Evolutionary conservation across 2,113 vertebrate genomes (phyloP).

Genomic region (Alligator sinensis): DNA sequence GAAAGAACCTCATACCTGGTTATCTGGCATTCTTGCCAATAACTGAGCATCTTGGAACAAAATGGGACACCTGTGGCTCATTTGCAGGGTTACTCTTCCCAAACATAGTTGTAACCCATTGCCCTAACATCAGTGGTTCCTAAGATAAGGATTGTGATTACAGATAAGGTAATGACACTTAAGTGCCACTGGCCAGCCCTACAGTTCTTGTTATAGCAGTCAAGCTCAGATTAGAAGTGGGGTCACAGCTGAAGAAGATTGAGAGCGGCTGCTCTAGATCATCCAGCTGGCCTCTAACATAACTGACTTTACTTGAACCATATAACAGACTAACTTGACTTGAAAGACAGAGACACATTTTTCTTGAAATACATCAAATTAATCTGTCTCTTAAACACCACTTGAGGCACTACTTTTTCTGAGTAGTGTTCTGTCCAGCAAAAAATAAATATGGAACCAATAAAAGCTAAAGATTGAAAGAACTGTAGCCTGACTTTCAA

Average conservation of each 20-base stretch:
- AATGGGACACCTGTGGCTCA: background rate
- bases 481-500: background rate
- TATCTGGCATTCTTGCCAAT: background rate
- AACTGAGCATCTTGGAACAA: background rate
- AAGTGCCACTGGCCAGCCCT: too few species aligned
- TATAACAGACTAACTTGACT: background rate
- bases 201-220: too few species aligned
- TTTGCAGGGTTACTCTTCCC: background rate
- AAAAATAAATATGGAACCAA: fast-evolving
- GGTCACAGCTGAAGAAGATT: too few species aligned
- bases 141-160: too few species aligned
- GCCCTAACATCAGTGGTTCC: fast-evolving
- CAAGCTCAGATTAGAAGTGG: too few species aligned
- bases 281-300: fast-evolving
- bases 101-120: background rate
- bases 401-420: background rate
- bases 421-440: background rate
- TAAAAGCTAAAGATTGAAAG: background rate
- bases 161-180: too few species aligned
- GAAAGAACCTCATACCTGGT: background rate
- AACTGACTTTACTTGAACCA: fast-evolving
- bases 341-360: too few species aligned
- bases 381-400: background rate
- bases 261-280: background rate
- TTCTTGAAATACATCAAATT: background rate